A percentile compares a stretch with the other conserved stretches of the same genome.
These are phyloP conservation scores for Drosophila ficusphila DNA, from an alignment of 1,140 invertebrate species.

Conservation along the genomic window DNA sequence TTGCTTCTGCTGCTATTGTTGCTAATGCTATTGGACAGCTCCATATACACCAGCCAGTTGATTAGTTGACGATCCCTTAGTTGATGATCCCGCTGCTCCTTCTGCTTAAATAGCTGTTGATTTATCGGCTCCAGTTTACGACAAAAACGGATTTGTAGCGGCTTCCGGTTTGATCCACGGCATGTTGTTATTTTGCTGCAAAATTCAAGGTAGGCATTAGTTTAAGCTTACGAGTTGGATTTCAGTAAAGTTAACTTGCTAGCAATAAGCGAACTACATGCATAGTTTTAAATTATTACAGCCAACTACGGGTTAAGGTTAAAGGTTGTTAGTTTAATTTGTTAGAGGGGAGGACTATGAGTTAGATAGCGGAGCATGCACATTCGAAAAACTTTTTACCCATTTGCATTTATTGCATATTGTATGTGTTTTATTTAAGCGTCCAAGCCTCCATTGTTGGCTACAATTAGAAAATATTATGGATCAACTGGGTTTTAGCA, in stretches of 20 bases:
- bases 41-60: slow-evolving; percentile 15
- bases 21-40: slow-evolving; percentile 16
- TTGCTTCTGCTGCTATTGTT: slow-evolving; percentile 27
- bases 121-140: slow-evolving; percentile 54
- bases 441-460: slow-evolving; percentile 84
- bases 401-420: slow-evolving; percentile 78
- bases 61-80: slow-evolving; percentile 27
- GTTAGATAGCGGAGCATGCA: slow-evolving; percentile 63
- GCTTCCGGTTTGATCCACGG: slow-evolving; percentile 83
- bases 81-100: slow-evolving; percentile 37
- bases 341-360: slow-evolving; percentile 7
- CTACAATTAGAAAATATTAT: slow-evolving; percentile 83
- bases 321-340: not conserved
- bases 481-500: slow-evolving; percentile 56
- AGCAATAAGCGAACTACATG: slow-evolving; percentile 27
- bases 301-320: slow-evolving; percentile 3
- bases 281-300: slow-evolving; percentile 1
- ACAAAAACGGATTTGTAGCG: slow-evolving; percentile 84
- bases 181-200: slow-evolving; percentile 83
- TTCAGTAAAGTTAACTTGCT: not conserved
- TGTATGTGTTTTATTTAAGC: slow-evolving; percentile 84
- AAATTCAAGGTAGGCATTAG: not conserved
- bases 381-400: slow-evolving; percentile 83
- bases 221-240: not conserved
- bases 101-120: slow-evolving; percentile 13